Evolutionary conservation across 1,140 invertebrate genomes (phyloP), one percentile per base, ranked within the genome.

Genomic region (Euura lappo): DNA sequence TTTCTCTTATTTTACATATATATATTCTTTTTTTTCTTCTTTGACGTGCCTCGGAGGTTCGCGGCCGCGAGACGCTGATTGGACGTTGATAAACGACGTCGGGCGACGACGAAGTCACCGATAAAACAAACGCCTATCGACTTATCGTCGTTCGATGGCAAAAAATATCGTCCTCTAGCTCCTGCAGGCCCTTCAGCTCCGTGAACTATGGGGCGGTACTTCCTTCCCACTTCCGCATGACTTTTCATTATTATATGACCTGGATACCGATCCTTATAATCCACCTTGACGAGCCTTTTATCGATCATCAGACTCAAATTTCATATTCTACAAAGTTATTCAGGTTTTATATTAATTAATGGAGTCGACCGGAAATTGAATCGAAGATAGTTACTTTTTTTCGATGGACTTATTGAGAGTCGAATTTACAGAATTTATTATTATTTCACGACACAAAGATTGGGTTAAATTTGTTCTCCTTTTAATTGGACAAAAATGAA

Each of bases 81-180:
- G 79, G 83, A 82, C 82, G 77, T 83, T 85, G 83, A 85, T 79
- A 83, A 84, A 85, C 79, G 81, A 83, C 77, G 76, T 72, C 77
- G 76, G 76, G 74, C 79, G 69, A 70, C 71, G 71, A 71, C 72
- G 71, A 74, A 8, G 42, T 65, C 72, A 44, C 74, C 70, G 80
- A 83, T 83, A 82, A 83, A 84, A 83, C 77, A 80, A 76, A 70
- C 75, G 77, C 82, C 28, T 85, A 84, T 84, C 79, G 79, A 78
- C 69, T 72, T 51, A 11, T n/a, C 44, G 43, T 69, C 51, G 72
- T 69, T 68, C 47, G 69, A 72, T 75, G 72, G 71, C 73, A 72
- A 78, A 79, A 72, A 68, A 73, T 73, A 71, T 72, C 45, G 70
- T 42, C 70, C 72, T 74, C 74, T 44, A n/a, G 45, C 51, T 66